These are phyloP conservation scores for Scelioninae gen. 1 DNA, from an alignment of 2,888 invertebrate species.

Conservation along the genomic window DNA sequence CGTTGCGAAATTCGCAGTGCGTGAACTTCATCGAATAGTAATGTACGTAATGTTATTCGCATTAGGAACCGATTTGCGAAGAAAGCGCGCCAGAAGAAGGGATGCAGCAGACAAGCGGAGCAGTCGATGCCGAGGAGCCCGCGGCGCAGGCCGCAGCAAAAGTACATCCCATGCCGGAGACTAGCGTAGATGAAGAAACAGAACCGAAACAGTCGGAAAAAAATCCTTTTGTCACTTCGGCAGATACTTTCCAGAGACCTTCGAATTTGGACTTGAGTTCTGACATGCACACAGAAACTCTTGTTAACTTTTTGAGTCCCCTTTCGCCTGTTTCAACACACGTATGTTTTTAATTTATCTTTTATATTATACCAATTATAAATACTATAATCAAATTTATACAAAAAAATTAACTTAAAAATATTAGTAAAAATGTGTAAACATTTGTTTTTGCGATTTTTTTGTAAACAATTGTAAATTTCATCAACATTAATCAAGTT, in stretches of 20 bases:
- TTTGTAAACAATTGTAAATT: too few relatives aligned
- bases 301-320: constrained; percentile 75
- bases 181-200: constrained; percentile 66
- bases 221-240: constrained; percentile 20
- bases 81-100: constrained; percentile 58
- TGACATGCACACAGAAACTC: constrained; percentile 66
- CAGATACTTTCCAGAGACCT: constrained; percentile 72
- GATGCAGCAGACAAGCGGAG: constrained; percentile 70
- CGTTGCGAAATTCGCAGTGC: constrained; percentile 79
- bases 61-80: constrained; percentile 75
- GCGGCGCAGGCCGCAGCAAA: constrained; percentile 62
- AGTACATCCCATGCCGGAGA: constrained; percentile 58
- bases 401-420: too few relatives aligned
- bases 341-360: constrained; percentile 52
- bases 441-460: too few relatives aligned
- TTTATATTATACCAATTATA: too few relatives aligned
- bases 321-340: constrained; percentile 77
- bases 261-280: constrained; percentile 74
- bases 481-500: too few relatives aligned
- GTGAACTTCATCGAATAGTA: constrained; percentile 70
- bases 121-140: constrained; percentile 73
- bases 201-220: constrained; percentile 43
- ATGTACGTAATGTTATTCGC: constrained; percentile 71
- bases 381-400: too few relatives aligned
- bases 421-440: not conserved